Percentiles rank a stretch among this genome's conserved stretches.
These are phyloP conservation scores for Xylocampa areola DNA, from an alignment of 2,888 invertebrate genomes.

Conservation along the genomic window DNA sequence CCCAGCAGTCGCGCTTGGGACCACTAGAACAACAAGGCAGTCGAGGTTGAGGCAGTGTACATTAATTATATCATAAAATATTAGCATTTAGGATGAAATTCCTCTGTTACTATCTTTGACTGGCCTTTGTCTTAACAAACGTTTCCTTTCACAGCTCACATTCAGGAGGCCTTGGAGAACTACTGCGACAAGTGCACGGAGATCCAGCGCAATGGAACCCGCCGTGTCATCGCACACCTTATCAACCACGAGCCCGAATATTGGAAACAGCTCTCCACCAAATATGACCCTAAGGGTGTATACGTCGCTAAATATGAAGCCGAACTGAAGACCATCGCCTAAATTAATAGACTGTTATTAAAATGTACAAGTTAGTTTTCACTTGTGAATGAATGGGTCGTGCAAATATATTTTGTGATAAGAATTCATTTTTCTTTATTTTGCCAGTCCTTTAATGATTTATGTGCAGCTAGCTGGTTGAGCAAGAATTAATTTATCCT, in stretches of 20 bases:
- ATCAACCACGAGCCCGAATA: slow-evolving; percentile 74
- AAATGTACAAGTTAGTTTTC: slow-evolving; percentile 10
- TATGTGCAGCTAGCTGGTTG: neutral
- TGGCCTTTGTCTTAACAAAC: neutral
- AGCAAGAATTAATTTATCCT: too few relatives aligned
- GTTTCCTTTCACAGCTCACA: slow-evolving; percentile 68
- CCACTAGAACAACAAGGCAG: too few relatives aligned
- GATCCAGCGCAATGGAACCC: slow-evolving; percentile 67
- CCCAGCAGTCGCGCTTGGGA: too few relatives aligned
- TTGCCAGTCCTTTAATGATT: neutral
- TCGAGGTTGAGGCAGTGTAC: too few relatives aligned
- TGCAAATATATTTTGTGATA: slow-evolving; percentile 24
- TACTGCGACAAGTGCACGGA: slow-evolving; percentile 78
- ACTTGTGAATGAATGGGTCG: slow-evolving; percentile 1
- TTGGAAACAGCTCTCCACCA: slow-evolving; percentile 69
- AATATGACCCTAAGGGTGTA: slow-evolving; percentile 68
- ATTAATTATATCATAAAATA: too few relatives aligned
- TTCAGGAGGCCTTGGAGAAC: slow-evolving; percentile 77
- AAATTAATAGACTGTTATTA: slow-evolving; percentile 19
- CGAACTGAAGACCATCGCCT: slow-evolving; percentile 60
- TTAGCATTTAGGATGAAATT: too few relatives aligned
- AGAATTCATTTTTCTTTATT: slow-evolving; percentile 2
- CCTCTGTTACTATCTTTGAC: neutral
- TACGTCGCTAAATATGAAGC: slow-evolving; percentile 69
- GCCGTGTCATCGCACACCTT: slow-evolving; percentile 73